Base-by-base conservation (phyloP, 2,888 invertebrate species). In the Sphaerophoria taeniata region DNA sequence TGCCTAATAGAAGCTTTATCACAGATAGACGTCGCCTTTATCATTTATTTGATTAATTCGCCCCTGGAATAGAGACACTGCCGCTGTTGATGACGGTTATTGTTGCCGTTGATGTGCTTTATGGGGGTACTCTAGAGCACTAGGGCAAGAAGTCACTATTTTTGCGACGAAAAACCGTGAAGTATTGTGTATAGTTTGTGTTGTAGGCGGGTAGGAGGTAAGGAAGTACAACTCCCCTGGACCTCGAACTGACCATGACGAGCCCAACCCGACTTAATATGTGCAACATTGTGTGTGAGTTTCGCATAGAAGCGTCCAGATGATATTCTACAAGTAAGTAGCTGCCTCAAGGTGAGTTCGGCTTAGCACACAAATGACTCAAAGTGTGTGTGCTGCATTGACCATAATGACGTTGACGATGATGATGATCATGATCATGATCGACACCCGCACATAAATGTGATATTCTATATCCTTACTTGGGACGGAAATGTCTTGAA, bases 101-200 rank as follows among this genome's bases (percentile, higher is more conserved):
- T 60, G 56, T 69, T 83, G 82, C 73, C 58, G 74, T 69, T 73
- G 36, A 56, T 75, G 79, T 70, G 55, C 63, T 72, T 56, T 73
- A 72, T 61, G 72, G 43, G 39, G 6, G 9, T 9, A 39, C 85
- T 85, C 85, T 85, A 70, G 85, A 81, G 81, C 81, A 85, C 81
- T 85, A 73, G 85, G 85, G 81, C 85, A 85, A 80, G 69, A 77
- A 80, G 80, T 69, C 81, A 85, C 81, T 81, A 81, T 76, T 76
- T 80, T 85, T 16, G 69, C 67, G 55, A 16, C 61, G 63, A 75
- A 78, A 63, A 24, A 58, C 72, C 76, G 76, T 69, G 60, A 58
- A 34, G 47, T 70, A 24, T 24, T 24, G 24, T 24, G 24, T 33
- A 16, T 33, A 16, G n/a, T 33, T 14, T 24, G 34, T 61, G 3